Evolutionary conservation across 2,888 invertebrate species (phyloP).

Genomic region (Auanema freiburgensis): DNA sequence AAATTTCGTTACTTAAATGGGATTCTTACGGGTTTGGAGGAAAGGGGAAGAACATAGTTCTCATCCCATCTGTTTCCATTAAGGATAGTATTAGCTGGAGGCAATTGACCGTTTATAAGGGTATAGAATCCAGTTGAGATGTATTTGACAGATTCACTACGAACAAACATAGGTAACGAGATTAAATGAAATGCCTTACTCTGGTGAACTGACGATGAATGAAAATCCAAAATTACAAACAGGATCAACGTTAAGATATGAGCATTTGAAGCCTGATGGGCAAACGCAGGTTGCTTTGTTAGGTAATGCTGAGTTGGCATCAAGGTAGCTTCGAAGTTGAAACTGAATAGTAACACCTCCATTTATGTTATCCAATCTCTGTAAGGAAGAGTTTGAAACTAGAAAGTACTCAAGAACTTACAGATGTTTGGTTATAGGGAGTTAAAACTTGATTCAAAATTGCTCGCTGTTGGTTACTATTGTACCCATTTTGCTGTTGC

Average conservation of each 20-base stretch:
- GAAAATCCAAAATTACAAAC: slow-evolving; percentile 41
- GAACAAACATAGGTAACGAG: not conserved
- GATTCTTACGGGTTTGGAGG: slow-evolving; percentile 32
- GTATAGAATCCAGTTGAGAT: slow-evolving; percentile 35
- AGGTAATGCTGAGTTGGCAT: slow-evolving; percentile 35
- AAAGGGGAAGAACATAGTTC: slow-evolving; percentile 36
- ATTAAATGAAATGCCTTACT: slow-evolving; percentile 23
- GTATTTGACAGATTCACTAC: slow-evolving; percentile 36
- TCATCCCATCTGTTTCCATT: slow-evolving; percentile 29
- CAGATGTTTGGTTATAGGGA: too few species aligned
- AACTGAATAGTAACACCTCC: slow-evolving; percentile 41
- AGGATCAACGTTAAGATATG: slow-evolving; percentile 30
- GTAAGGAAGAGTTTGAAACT: slow-evolving; percentile 3
- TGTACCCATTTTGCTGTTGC: not conserved
- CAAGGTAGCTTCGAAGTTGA: slow-evolving; percentile 40
- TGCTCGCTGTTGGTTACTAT: too few species aligned
- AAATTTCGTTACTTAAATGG: not conserved
- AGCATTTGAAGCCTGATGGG: slow-evolving; percentile 31
- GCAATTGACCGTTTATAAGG: slow-evolving; percentile 35
- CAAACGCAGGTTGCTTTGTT: slow-evolving; percentile 37
- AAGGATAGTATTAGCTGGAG: slow-evolving; percentile 17
- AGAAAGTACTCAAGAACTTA: too few species aligned
- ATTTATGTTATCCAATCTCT: not conserved
- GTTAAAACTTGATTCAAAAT: too few species aligned
- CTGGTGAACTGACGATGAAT: slow-evolving; percentile 43